Evolutionary conservation across 2,888 invertebrate genomes (phyloP), one percentile per base, ranked within the genome.

Genomic region (Phyllotreta cruciferae): DNA sequence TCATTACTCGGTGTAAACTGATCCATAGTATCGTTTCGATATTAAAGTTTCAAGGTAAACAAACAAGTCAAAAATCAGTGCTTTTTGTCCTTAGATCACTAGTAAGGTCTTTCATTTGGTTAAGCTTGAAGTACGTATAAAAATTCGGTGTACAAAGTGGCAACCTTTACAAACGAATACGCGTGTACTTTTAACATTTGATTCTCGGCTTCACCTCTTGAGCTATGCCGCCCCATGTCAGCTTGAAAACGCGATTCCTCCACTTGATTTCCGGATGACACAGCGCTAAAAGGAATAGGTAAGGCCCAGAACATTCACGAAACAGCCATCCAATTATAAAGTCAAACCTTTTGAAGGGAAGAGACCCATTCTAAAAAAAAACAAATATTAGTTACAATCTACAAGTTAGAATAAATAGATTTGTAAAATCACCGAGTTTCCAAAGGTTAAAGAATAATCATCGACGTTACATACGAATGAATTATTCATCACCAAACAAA

Each of bases 181-280:
- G 53, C 44, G 14, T 57, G 56, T 14, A 58, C 38, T 79, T 52
- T 52, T 77, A 88, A 80, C 87, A 88, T 80, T 89, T 87, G 75
- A 87, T 86, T 81, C 90, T 88, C 69, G 89, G 87, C 79, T 90
- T 90, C 71, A 94, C 86, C 84, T 94, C 94, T 78, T 96, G 95
- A 53, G 95, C 96, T 50, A 92, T 83, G 38, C 98, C 98, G 67
- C 98, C 98, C 98, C 98, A 98, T 74, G 91, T 90, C 67, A 98
- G 85, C 80, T 91, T 90, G 83, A 94, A 99, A 73, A 89, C 88
- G 76, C 96, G 89, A 77, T 94, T 90, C 76, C 98, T 87, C 99
- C 99, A 99, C 79, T 89, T 88, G 75, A 99, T 96, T 67, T 91
- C 88, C 0, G 96, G 94, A 80, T 92, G 89, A 76, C 92, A 86